Evolutionary conservation across 2,113 vertebrate genomes (phyloP).

Genomic region (Puntigrus tetrazona): DNA sequence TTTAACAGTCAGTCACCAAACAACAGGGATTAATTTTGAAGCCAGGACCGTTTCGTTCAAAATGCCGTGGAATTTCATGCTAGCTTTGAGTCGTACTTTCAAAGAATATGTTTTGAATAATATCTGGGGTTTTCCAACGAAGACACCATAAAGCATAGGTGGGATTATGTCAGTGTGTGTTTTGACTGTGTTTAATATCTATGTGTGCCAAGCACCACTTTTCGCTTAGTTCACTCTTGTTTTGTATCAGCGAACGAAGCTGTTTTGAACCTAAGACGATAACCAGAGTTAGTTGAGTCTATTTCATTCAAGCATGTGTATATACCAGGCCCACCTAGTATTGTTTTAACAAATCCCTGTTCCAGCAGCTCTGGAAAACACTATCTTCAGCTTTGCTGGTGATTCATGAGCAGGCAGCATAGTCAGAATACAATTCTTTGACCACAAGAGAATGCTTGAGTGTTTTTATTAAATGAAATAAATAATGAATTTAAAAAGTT

Average conservation of each 20-base stretch:
- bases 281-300: background rate
- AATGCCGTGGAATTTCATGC: constrained; percentile 51
- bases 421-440: constrained; percentile 50
- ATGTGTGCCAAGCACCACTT: background rate
- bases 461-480: background rate
- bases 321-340: background rate
- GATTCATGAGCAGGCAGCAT: constrained; percentile 52
- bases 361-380: background rate
- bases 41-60: constrained; percentile 43
- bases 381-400: constrained; percentile 28
- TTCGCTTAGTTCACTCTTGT: background rate
- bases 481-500: background rate
- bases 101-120: constrained; percentile 28
- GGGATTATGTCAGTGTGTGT: background rate
- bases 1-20: constrained; percentile 55
- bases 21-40: constrained; percentile 57
- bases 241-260: background rate
- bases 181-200: background rate
- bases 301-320: background rate
- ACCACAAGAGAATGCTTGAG: constrained; percentile 34
- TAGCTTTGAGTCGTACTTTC: constrained; percentile 53
- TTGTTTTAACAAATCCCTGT: background rate
- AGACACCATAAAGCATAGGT: background rate
- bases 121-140: background rate
- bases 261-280: background rate